Evolutionary conservation across 2,888 invertebrate species (phyloP).

Genomic region (Chironomus tentans): DNA sequence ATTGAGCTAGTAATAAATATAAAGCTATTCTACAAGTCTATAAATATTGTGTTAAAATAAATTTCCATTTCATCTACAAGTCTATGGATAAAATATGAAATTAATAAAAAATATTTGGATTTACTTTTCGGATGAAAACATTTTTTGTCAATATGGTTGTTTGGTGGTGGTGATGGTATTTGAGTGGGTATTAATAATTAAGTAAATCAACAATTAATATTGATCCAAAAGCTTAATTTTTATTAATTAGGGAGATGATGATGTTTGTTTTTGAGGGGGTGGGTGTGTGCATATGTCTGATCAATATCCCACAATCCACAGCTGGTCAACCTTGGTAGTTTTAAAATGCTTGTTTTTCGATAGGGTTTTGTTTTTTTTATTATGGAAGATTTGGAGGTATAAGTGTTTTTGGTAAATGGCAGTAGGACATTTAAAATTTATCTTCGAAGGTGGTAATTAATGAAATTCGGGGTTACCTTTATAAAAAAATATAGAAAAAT

Average conservation of each 20-base stretch:
- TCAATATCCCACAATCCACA: background rate
- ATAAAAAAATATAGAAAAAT: background rate
- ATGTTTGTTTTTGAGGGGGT: background rate
- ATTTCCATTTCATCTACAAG: no score
- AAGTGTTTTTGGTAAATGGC: slow-evolving; percentile 11
- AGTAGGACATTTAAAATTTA: slow-evolving; percentile 3
- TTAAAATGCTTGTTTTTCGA: background rate
- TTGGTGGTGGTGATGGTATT: background rate
- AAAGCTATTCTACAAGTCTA: no score
- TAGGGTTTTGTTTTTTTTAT: background rate
- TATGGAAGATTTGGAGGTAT: background rate
- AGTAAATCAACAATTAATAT: background rate
- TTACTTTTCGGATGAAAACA: background rate
- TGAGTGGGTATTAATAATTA: background rate
- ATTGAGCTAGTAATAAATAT: no score
- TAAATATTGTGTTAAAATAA: no score
- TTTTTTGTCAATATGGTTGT: background rate
- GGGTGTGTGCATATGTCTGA: background rate
- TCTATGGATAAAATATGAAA: background rate
- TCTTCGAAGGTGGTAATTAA: background rate
- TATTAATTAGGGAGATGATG: background rate
- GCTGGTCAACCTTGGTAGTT: background rate
- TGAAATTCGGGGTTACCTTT: slow-evolving; percentile 21
- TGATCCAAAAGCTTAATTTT: background rate
- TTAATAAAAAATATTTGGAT: background rate